Conservation (phyloP, 2,797 vertebrate species). For the Hippoglossus hippoglossus region DNA sequence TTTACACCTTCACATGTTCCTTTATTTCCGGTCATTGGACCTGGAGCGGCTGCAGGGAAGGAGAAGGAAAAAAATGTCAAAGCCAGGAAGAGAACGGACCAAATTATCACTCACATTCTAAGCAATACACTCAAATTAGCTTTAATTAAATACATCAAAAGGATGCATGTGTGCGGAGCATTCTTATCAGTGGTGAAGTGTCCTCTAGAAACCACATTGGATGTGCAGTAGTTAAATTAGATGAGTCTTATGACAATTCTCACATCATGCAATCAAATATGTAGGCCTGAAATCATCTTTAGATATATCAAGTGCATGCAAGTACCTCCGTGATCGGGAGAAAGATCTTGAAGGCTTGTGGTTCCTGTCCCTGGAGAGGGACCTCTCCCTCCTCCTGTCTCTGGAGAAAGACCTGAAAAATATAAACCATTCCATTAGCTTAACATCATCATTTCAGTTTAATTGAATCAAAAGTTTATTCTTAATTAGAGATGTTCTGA, state of each 20-base stretch:
- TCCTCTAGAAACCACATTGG: not conserved
- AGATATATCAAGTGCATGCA: not conserved
- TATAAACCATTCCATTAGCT: constrained; percentile 11
- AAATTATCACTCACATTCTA: not conserved
- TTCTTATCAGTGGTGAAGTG: too few species aligned
- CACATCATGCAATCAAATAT: not conserved
- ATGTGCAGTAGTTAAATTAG: not conserved
- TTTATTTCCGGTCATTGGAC: constrained; percentile 95
- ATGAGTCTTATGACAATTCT: too few species aligned
- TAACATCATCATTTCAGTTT: not conserved
- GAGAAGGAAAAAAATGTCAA: not conserved
- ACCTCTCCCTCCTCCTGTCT: constrained; percentile 97
- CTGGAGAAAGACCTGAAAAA: constrained; percentile 93
- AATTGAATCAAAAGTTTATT: not conserved
- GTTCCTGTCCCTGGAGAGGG: constrained; percentile 96
- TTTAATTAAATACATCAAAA: not conserved
- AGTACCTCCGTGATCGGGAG: constrained; percentile 96
- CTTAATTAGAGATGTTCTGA: too few species aligned
- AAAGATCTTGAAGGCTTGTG: constrained; percentile 98
- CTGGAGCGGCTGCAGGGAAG: constrained; percentile 90
- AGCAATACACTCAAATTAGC: not conserved
- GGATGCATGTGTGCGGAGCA: too few species aligned
- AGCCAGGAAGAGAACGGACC: not conserved
- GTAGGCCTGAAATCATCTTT: not conserved
- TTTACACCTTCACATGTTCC: constrained; percentile 38